Percentiles rank a stretch among this genome's conserved stretches.
phyloP scores from a whole-genome alignment of 2,888 invertebrate genomes.

The Aphidius colemani region DNA sequence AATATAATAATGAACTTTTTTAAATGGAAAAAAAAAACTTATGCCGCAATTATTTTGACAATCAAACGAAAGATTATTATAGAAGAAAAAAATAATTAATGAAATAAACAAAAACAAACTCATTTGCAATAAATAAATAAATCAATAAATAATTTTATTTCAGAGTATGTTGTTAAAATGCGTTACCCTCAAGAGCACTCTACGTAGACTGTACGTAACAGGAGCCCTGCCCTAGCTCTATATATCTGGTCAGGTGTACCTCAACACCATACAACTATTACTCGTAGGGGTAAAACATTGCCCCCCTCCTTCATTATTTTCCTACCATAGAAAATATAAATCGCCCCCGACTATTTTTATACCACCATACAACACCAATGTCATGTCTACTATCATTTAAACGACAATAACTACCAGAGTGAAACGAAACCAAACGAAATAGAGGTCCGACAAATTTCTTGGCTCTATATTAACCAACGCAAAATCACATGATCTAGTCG shows the following conservation, averaged over 20 bases:
- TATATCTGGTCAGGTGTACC: constrained; percentile 60
- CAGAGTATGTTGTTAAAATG: constrained; percentile 43
- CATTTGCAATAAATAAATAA: constrained; percentile 29
- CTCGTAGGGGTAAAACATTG: constrained; percentile 48
- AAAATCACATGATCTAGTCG: constrained; percentile 24
- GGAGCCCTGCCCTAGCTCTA: constrained; percentile 61
- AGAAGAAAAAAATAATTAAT: neutral
- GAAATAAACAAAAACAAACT: constrained; percentile 16
- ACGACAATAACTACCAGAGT: constrained; percentile 52
- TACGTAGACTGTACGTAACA: constrained; percentile 60
- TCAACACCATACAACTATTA: constrained; percentile 38
- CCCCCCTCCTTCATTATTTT: constrained; percentile 44
- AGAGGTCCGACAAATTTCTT: constrained; percentile 27
- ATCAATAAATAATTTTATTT: constrained; percentile 32
- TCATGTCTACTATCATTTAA: constrained; percentile 42
- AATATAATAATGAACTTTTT: neutral
- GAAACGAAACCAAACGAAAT: constrained; percentile 45
- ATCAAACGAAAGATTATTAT: neutral
- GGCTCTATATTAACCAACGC: constrained; percentile 4
- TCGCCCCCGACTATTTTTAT: constrained; percentile 46
- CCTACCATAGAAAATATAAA: neutral
- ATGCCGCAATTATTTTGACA: neutral
- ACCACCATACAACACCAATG: constrained; percentile 38
- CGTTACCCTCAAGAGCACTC: constrained; percentile 54
- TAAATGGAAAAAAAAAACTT: neutral